Conservation (phyloP, 2,797 vertebrate genomes). For the Rhynchotus rufescens region DNA sequence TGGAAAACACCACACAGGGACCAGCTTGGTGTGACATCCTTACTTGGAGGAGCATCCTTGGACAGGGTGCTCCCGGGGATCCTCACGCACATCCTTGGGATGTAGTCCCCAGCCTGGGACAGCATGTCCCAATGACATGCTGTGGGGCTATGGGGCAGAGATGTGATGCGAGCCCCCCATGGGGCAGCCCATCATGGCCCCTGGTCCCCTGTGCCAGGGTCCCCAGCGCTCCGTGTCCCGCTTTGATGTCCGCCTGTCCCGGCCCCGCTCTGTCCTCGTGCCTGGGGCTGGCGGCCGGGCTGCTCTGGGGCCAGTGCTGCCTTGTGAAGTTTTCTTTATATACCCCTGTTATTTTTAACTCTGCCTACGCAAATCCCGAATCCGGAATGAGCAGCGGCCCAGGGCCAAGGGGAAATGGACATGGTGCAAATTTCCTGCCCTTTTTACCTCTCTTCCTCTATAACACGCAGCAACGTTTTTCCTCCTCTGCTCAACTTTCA, state of each 20-base stretch:
- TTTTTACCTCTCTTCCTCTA: slow-evolving; percentile 79
- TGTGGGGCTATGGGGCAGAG: not conserved
- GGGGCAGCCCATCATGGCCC: rapidly evolving
- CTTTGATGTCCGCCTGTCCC: slow-evolving; percentile 67
- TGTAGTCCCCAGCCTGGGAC: not conserved
- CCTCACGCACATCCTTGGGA: not conserved
- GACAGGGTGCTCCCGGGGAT: not conserved
- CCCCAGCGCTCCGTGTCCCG: not conserved
- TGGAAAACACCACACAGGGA: rapidly evolving
- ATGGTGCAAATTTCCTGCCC: slow-evolving; percentile 86
- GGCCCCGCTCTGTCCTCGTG: slow-evolving; percentile 32
- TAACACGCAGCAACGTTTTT: slow-evolving; percentile 74
- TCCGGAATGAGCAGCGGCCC: slow-evolving; percentile 82
- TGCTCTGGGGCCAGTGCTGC: slow-evolving; percentile 29
- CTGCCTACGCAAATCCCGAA: slow-evolving; percentile 87
- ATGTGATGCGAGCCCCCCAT: rapidly evolving
- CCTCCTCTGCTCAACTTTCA: slow-evolving; percentile 77
- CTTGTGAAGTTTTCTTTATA: slow-evolving; percentile 78
- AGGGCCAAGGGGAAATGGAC: slow-evolving; percentile 91
- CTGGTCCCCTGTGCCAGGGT: rapidly evolving
- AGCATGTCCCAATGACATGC: not conserved
- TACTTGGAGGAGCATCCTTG: rapidly evolving
- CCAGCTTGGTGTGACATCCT: not conserved
- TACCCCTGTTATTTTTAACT: slow-evolving; percentile 90
- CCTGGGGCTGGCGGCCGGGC: not conserved